Evolutionary conservation across 2,797 vertebrate species (phyloP), one percentile per base, ranked within the genome.

Genomic region (Gobionotothen gibberifrons): DNA sequence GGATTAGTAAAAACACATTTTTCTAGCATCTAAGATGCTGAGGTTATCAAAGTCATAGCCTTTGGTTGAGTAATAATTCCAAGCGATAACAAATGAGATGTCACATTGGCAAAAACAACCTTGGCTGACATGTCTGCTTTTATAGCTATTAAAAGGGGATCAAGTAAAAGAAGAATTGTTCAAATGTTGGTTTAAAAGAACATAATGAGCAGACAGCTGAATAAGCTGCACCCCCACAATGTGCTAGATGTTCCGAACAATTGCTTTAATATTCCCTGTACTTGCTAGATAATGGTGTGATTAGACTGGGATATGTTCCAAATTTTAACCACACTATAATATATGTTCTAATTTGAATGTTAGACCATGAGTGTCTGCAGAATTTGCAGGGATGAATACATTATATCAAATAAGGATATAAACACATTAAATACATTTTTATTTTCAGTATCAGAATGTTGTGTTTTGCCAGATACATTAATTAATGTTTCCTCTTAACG

Each of bases 151-250:
- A 79, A 81, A 74, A 64, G 5, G 22, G 58, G 66, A 72, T 77
- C 57, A 79, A 62, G 43, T 55, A 9, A 63, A 77, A 82, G 15
- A 67, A 58, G 69, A 80, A 40, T 4, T 32, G 58, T 46, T 77
- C 42, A 26, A 55, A 54, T 57, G 63, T 52, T 48, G 32, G 62
- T 59, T 63, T 68, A 22, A 79, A 84, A 51, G 32, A 69, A 39
- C 43, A 76, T 74, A 84, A 87, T 55, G 32, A 80, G 48, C 47
- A 65, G 63, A 72, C 40, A 73, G 59, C 49, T 63, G 52, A 76
- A 61, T 51, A 61, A 60, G 64, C 54, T 26, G 40, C 54, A 66
- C 19, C 63, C 46, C 14, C 54, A 39, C 17, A 40, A 6, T 29
- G 32, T n/a, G 59, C 42, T 15, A 29, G 39, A 54, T 66, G 67